Evolutionary conservation across 2,113 vertebrate genomes (phyloP).

Genomic region (Oryzias melastigma): DNA sequence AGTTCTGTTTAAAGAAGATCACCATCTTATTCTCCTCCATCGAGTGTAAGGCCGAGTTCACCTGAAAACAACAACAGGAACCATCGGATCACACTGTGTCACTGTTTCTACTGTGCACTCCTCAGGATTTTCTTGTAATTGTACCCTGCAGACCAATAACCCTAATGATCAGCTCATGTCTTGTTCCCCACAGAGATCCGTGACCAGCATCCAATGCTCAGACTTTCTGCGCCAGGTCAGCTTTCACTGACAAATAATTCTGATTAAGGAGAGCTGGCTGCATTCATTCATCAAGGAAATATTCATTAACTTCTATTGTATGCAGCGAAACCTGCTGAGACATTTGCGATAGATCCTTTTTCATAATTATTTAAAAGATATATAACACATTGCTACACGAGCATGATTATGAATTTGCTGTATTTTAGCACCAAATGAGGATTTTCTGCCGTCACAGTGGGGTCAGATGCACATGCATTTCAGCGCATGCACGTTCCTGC

Average conservation of each 20-base stretch:
- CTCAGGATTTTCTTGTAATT: conserved; percentile 14
- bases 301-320: conserved; percentile 28
- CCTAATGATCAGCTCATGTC: conserved; percentile 5
- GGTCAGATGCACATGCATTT: neutral
- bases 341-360: neutral
- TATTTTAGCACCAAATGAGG: no score
- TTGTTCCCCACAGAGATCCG: neutral
- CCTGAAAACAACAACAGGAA: conserved; percentile 10
- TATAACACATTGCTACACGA: neutral
- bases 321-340: conserved; percentile 1
- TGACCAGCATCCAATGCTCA: conserved; percentile 12
- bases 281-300: conserved; percentile 17
- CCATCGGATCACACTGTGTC: neutral
- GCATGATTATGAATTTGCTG: neutral
- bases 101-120: neutral
- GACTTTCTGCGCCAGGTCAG: neutral
- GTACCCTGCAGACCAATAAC: neutral
- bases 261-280: conserved; percentile 22
- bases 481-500: neutral
- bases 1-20: no score
- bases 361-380: neutral
- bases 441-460: neutral
- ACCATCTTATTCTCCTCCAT: no score
- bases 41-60: neutral
- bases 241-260: neutral